Evolutionary conservation across 1,140 invertebrate genomes (phyloP).

Genomic region (Pentalonia nigronervosa): DNA sequence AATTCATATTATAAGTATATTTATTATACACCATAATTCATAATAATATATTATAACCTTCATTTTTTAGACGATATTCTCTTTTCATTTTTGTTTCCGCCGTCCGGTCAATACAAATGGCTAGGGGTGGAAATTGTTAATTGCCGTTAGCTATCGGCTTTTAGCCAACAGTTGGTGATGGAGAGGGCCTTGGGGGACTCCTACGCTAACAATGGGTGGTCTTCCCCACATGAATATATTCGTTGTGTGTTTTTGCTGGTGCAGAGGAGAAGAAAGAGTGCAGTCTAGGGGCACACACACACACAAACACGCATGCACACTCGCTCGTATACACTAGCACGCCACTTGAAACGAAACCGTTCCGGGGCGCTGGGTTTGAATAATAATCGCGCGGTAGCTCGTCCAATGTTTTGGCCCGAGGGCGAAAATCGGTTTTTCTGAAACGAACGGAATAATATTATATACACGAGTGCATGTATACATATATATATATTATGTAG

Average conservation of each 20-base stretch:
- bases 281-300: constrained; percentile 28
- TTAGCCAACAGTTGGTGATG: constrained; percentile 55
- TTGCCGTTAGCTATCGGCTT: constrained; percentile 57
- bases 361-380: constrained; percentile 56
- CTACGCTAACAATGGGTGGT: constrained; percentile 56
- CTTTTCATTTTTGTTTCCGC: not conserved
- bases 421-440: constrained; percentile 48
- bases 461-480: not conserved
- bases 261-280: not conserved
- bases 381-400: constrained; percentile 41
- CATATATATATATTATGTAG: not conserved
- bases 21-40: not conserved
- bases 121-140: constrained; percentile 48
- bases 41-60: not conserved
- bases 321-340: not conserved
- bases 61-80: constrained; percentile 24
- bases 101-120: not conserved
- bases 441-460: constrained; percentile 36
- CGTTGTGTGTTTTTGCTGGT: constrained; percentile 49
- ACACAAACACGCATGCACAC: not conserved
- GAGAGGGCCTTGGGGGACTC: constrained; percentile 51
- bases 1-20: too few species aligned
- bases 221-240: not conserved
- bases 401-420: constrained; percentile 45
- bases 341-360: constrained; percentile 57